A percentile compares a stretch with the other conserved stretches of the same genome.
These are phyloP conservation scores for Procambarus clarkii DNA, from an alignment of 1,140 invertebrate genomes.

Conservation along the genomic window DNA sequence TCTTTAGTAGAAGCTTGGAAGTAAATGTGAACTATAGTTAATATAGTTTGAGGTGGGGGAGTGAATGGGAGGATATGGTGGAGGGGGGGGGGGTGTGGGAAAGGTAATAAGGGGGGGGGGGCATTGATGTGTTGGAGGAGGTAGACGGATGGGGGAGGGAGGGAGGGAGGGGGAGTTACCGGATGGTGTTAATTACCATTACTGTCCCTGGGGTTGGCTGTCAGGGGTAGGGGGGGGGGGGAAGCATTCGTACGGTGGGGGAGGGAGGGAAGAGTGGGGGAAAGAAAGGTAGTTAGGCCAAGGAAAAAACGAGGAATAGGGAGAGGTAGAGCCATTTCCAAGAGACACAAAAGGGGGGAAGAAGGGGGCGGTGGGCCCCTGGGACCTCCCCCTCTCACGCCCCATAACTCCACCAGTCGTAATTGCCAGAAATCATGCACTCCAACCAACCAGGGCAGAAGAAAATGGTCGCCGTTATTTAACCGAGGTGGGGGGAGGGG, in stretches of 20 bases:
- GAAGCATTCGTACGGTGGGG: not conserved
- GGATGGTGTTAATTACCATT: not conserved
- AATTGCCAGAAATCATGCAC: constrained; percentile 54
- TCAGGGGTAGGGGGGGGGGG: not conserved
- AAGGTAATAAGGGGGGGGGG: too few relatives aligned
- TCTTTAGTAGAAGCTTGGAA: too few relatives aligned
- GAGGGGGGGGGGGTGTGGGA: too few relatives aligned
- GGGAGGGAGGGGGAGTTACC: not conserved
- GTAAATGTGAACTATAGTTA: too few relatives aligned
- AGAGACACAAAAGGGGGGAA: not conserved
- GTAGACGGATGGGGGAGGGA: not conserved
- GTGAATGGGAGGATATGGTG: too few relatives aligned
- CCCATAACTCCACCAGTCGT: not conserved
- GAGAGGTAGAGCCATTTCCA: not conserved
- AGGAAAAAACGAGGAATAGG: not conserved
- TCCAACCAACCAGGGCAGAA: constrained; percentile 9
- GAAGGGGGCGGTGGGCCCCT: not conserved
- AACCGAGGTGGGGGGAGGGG: too few relatives aligned
- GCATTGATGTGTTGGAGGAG: too few relatives aligned
- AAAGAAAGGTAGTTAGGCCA: not conserved
- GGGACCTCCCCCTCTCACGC: not conserved
- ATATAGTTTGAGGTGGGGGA: too few relatives aligned
- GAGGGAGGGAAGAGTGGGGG: not conserved
- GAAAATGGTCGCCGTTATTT: constrained; percentile 51
- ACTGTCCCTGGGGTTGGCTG: not conserved